Evolutionary conservation across 2,113 vertebrate species (phyloP).

Genomic region (Crocuta crocuta): DNA sequence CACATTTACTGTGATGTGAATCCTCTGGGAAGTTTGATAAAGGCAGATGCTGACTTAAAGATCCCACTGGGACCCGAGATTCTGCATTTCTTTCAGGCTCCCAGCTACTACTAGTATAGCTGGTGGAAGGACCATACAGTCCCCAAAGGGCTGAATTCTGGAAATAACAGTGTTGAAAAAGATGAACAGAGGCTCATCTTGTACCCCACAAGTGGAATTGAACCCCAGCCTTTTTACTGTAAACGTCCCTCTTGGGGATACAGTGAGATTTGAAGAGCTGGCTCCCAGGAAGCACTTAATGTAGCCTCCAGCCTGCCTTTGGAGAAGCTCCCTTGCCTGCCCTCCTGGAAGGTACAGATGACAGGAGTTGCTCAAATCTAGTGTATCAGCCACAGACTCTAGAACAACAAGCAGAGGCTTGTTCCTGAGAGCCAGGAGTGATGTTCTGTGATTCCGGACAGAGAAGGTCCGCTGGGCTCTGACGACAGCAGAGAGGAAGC

Average conservation of each 20-base stretch:
- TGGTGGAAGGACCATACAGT: background rate
- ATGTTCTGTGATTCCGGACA: background rate
- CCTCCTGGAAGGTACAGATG: accelerated
- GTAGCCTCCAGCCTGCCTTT: background rate
- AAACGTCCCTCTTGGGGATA: background rate
- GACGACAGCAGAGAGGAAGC: background rate
- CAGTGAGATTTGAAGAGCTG: background rate
- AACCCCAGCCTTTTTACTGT: background rate
- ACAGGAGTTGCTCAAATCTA: background rate
- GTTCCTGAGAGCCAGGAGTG: background rate
- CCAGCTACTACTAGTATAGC: background rate
- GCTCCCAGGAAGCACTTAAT: background rate
- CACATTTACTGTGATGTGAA: background rate
- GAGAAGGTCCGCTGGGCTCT: background rate
- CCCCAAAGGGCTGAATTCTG: background rate
- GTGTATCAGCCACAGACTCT: background rate
- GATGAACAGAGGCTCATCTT: background rate
- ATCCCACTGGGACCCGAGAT: background rate
- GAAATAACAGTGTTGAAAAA: background rate
- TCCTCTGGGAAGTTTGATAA: background rate
- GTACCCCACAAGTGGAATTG: background rate
- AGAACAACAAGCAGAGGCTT: background rate
- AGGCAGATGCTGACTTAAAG: background rate
- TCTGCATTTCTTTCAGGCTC: background rate
- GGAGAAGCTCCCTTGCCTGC: background rate